A percentile compares a stretch with the other conserved stretches of the same genome.
These are phyloP conservation scores for Pachyuromys duprasi DNA, from an alignment of 2,797 vertebrate species.

Conservation along the genomic window DNA sequence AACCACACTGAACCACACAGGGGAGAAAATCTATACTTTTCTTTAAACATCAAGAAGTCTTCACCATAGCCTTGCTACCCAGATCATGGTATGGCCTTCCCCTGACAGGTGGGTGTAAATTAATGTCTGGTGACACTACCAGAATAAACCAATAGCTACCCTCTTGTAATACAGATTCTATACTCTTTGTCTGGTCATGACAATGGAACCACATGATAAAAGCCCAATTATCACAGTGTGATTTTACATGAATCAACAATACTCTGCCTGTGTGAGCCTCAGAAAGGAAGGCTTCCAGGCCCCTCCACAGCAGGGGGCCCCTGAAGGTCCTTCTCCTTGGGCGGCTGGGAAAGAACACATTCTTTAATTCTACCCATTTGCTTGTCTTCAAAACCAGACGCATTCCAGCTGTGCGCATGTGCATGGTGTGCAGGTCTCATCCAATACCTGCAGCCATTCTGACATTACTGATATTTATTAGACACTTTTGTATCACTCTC, in stretches of 20 bases:
- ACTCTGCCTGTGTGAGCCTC: background rate
- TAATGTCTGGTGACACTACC: background rate
- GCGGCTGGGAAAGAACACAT: background rate
- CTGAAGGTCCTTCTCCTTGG: background rate
- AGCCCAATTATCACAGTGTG: background rate
- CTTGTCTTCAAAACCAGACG: background rate
- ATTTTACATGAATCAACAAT: background rate
- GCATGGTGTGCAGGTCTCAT: background rate
- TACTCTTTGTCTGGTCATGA: background rate
- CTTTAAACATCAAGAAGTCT: background rate
- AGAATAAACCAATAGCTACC: background rate
- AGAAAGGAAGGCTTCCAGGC: background rate
- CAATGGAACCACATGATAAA: background rate
- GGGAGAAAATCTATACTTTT: background rate
- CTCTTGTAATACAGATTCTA: background rate
- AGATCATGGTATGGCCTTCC: background rate
- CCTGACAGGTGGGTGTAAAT: background rate
- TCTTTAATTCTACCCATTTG: background rate
- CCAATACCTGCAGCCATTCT: background rate
- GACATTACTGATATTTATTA: background rate
- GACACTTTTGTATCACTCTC: background rate
- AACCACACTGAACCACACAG: background rate
- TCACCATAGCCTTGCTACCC: background rate
- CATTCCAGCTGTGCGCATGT: accelerated
- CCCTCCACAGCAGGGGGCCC: background rate